Evolutionary conservation across 30 jellyfish, hydroid and myxozoan genomes (phyloP).

Genomic region (Morbakka virulenta): DNA sequence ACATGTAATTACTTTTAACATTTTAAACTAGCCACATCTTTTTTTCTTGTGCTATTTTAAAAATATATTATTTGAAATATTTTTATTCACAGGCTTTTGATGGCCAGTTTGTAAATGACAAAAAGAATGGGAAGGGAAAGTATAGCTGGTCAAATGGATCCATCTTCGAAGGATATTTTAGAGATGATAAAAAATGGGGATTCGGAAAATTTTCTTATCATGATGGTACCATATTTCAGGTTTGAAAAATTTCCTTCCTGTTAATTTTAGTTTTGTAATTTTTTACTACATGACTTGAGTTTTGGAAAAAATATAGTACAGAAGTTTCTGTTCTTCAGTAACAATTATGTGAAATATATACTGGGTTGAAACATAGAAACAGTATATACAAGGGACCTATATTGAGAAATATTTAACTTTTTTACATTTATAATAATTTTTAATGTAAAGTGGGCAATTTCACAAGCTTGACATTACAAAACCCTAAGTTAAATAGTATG

Average conservation of each 20-base stretch:
- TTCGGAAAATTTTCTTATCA: constrained; percentile 60
- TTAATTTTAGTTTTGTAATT: not conserved
- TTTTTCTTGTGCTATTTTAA: no score
- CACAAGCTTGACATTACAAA: no score
- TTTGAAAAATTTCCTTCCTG: not conserved
- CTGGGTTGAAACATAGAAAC: no score
- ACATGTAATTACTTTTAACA: no score
- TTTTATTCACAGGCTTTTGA: constrained; percentile 44
- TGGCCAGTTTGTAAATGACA: constrained; percentile 79
- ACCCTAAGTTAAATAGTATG: no score
- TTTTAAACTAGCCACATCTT: no score
- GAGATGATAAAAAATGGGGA: constrained; percentile 60
- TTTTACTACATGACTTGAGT: not conserved
- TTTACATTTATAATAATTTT: no score
- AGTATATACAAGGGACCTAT: no score
- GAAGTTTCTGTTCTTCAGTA: not conserved
- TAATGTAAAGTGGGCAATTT: no score
- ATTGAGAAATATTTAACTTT: no score
- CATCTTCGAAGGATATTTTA: constrained; percentile 66
- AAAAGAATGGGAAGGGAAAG: constrained; percentile 68
- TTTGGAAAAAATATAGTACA: not conserved
- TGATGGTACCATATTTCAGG: constrained; percentile 84
- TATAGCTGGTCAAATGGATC: constrained; percentile 92
- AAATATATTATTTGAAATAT: no score
- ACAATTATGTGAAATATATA: no score